Percentiles rank a stretch among this genome's conserved stretches.
Conservation (phyloP, 2,797 vertebrate species). For the Gouania willdenowi region DNA sequence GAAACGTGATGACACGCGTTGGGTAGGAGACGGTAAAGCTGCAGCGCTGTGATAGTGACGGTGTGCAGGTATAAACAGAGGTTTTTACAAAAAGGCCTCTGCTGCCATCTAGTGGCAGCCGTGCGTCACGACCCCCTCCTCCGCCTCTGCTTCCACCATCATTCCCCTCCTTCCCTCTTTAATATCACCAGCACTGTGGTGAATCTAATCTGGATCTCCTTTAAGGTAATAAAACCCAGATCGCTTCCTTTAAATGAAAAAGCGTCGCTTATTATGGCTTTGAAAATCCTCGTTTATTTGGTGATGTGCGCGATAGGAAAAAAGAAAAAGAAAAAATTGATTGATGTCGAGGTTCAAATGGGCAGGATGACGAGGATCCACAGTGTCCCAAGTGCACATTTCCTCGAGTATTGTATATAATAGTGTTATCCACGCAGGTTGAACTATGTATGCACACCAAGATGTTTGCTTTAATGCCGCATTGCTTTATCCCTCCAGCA, state of each 20-base stretch:
- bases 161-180: constrained; percentile 47
- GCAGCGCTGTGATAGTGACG: constrained; percentile 2
- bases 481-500: constrained; percentile 56
- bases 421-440: constrained; percentile 75
- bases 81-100: constrained; percentile 46
- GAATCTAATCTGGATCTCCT: constrained; percentile 83
- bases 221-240: constrained; percentile 89
- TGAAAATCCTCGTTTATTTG: constrained; percentile 87
- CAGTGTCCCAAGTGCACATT: constrained; percentile 77
- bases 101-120: constrained; percentile 63
- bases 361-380: constrained; percentile 75
- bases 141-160: constrained; percentile 5
- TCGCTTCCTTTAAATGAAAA: constrained; percentile 88
- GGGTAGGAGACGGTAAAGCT: not conserved
- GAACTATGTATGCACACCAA: constrained; percentile 47
- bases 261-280: constrained; percentile 79
- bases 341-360: constrained; percentile 82
- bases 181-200: constrained; percentile 74
- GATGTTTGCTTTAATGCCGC: constrained; percentile 55
- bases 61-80: constrained; percentile 14
- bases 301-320: constrained; percentile 79
- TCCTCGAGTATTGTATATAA: constrained; percentile 81
- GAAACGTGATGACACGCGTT: not conserved
- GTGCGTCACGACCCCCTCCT: constrained; percentile 13
- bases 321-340: too few relatives aligned